Evolutionary conservation across 2,113 vertebrate genomes (phyloP), one percentile per base, ranked within the genome.

Genomic region (Delphinapterus leucas): DNA sequence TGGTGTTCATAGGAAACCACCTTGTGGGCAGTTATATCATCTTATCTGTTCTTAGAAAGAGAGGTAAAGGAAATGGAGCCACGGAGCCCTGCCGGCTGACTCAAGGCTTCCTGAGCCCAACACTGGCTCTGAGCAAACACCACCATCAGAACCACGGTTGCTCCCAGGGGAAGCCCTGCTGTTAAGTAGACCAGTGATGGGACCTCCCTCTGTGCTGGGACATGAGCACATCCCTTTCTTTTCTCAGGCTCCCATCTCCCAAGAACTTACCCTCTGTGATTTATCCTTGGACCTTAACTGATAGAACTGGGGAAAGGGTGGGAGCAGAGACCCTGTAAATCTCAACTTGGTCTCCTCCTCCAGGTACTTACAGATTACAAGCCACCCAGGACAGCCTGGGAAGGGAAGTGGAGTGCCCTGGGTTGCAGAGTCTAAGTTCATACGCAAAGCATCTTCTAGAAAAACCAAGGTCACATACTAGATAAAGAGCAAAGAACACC

Each of bases 131-230:
- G 26, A 55, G 28, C 12, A 60, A 18, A n/a, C 5, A 1, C 31
- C 58, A 1, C 38, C 5, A 7, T 6, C 26, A 53, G 41, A 21
- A 41, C 63, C 38, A 28, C 9, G 1, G 25, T 0, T 21, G 31
- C 6, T 12, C 25, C 17, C 17, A 0, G 17, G 12, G 67, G 67
- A 13, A 11, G 21, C 5, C 31, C 44, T 10, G 44, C 63, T 47
- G 20, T 2, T 5, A 49, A 28, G 33, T 1, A 28, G 4, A 1
- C 21, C n/a, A 44, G 36, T 0, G 8, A 11, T 1, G 1, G 71
- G 25, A 17, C 15, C 49, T 14, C 31, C 63, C 26, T 71, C 58
- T 12, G 9, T 9, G 60, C 49, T 26, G 8, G 49, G 47, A 49
- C 12, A 0, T 2, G 31, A 13, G 49, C 4, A 0, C 21, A 33